Conservation (phyloP, 2,113 vertebrate genomes). For the Otis tarda region DNA sequence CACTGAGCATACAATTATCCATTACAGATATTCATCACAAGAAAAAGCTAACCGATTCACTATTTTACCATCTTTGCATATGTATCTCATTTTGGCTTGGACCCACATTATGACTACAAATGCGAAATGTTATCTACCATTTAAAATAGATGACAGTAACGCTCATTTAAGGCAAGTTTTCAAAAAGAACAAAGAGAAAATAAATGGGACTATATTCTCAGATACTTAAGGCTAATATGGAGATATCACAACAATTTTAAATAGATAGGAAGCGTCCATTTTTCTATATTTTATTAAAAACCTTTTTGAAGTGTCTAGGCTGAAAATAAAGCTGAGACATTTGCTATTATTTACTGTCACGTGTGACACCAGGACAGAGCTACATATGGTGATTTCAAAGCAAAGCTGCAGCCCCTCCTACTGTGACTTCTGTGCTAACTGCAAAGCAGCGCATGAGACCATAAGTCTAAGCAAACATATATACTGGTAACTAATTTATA, state of each 20-base stretch:
- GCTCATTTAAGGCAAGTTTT: neutral
- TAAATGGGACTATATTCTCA: neutral
- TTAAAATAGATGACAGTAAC: neutral
- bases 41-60: neutral
- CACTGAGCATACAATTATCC: neutral
- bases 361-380: neutral
- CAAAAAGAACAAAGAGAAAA: neutral
- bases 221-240: neutral
- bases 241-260: neutral
- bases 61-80: neutral
- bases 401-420: neutral
- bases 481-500: neutral
- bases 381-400: neutral
- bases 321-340: neutral
- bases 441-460: neutral
- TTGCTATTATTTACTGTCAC: neutral
- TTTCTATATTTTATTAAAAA: neutral
- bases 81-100: neutral
- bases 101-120: neutral
- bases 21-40: neutral
- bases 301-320: neutral
- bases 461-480: neutral
- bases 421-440: neutral
- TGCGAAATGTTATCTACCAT: neutral
- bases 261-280: neutral